Conservation (phyloP, 2,113 vertebrate genomes). For the Craseonycteris thonglongyai region DNA sequence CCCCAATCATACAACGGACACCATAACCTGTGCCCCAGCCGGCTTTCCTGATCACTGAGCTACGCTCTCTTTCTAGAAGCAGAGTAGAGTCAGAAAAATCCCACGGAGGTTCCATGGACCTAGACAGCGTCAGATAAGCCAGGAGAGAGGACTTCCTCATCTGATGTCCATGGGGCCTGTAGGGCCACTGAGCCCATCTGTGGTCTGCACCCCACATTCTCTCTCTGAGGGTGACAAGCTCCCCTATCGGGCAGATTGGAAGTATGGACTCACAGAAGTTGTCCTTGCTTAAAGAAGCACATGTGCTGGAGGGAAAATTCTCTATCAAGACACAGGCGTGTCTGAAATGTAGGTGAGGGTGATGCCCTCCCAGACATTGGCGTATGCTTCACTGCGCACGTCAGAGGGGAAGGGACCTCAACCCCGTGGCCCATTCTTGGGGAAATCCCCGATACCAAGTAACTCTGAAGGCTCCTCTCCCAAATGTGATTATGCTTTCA, state of each 20-base stretch:
- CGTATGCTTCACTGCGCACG: not conserved
- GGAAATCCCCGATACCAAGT: conserved; percentile 15
- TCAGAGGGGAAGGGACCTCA: not conserved
- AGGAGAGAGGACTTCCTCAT: not conserved
- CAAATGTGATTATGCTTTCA: conserved; percentile 47
- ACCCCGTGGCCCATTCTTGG: not conserved
- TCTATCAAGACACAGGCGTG: accelerated
- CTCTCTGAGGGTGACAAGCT: not conserved
- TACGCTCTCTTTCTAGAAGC: not conserved
- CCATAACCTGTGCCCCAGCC: accelerated
- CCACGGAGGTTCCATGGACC: not conserved
- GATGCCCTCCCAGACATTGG: accelerated
- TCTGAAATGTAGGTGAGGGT: accelerated
- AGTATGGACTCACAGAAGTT: accelerated
- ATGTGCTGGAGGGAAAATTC: accelerated
- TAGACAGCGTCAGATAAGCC: not conserved
- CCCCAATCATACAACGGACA: not conserved
- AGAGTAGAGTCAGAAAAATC: not conserved
- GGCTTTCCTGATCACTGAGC: not conserved
- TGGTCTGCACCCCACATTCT: accelerated
- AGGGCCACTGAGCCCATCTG: accelerated
- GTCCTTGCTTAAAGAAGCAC: not conserved
- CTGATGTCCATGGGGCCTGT: accelerated
- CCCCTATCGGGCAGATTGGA: not conserved
- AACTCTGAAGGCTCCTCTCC: conserved; percentile 22